These are phyloP conservation scores for Terebella lapidaria DNA, from an alignment of 2,888 invertebrate genomes.

Conservation along the genomic window DNA sequence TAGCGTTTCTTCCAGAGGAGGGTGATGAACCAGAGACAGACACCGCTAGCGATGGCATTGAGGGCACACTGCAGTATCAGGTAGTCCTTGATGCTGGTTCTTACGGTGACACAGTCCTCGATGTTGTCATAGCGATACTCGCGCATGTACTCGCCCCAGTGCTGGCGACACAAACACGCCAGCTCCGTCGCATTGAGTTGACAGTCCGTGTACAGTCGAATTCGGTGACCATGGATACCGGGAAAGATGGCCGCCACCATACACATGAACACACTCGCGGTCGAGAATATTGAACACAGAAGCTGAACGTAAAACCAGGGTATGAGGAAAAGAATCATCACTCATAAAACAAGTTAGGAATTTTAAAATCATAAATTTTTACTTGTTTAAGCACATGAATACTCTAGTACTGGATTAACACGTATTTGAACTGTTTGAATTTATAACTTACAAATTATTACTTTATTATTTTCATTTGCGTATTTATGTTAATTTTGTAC, in stretches of 20 bases:
- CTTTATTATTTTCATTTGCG: no score
- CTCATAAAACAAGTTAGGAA: no score
- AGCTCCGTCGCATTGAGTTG: background rate
- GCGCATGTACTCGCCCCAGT: background rate
- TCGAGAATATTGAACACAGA: slow-evolving; percentile 15
- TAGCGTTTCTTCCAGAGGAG: slow-evolving; percentile 21
- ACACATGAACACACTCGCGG: slow-evolving; percentile 19
- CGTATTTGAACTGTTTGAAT: no score
- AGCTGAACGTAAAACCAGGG: no score
- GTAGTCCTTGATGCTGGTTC: slow-evolving; percentile 21
- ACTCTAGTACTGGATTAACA: no score
- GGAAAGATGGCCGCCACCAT: slow-evolving; percentile 21
- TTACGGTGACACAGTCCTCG: slow-evolving; percentile 11
- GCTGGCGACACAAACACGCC: slow-evolving; percentile 4
- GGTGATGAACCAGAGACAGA: slow-evolving; percentile 20
- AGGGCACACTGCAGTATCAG: slow-evolving; percentile 21
- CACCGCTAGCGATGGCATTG: slow-evolving; percentile 20
- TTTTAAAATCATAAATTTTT: no score
- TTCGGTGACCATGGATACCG: slow-evolving; percentile 18
- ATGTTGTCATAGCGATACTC: slow-evolving; percentile 10
- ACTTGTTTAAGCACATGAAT: no score
- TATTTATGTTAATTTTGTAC: no score
- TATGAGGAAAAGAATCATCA: no score
- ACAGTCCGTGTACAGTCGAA: slow-evolving; percentile 12
- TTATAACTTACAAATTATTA: no score